A percentile compares a stretch with the other conserved stretches of the same genome.
Evolutionary conservation across 1,140 invertebrate species (phyloP).

Genomic region (Meloidogyne floridensis): DNA sequence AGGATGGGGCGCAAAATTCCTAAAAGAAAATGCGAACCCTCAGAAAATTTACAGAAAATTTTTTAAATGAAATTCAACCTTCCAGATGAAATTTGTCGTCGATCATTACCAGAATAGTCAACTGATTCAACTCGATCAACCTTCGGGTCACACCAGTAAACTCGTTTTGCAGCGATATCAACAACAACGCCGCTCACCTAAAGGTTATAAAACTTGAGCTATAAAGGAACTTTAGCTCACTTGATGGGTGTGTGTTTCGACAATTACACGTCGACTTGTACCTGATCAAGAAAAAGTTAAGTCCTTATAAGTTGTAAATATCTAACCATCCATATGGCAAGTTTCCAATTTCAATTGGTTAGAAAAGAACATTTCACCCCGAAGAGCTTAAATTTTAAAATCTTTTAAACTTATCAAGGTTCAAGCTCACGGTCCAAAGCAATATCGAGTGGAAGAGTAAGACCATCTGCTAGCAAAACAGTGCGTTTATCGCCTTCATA

Average conservation of each 20-base stretch:
- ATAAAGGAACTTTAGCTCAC: background rate
- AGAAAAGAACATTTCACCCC: constrained; percentile 66
- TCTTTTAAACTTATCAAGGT: constrained; percentile 29
- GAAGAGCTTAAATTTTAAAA: constrained; percentile 34
- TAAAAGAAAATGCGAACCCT: background rate
- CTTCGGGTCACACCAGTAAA: constrained; percentile 74
- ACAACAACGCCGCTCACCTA: constrained; percentile 57
- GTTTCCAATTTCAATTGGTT: constrained; percentile 64
- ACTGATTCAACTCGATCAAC: constrained; percentile 71
- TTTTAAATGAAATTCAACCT: constrained; percentile 41
- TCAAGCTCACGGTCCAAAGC: constrained; percentile 84
- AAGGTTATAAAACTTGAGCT: background rate
- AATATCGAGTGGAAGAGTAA: constrained; percentile 85
- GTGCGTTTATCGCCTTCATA: constrained; percentile 80
- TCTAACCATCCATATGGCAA: constrained; percentile 20
- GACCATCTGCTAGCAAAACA: constrained; percentile 84
- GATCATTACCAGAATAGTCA: constrained; percentile 69
- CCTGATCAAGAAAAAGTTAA: constrained; percentile 40
- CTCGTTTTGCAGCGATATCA: constrained; percentile 61
- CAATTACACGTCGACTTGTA: constrained; percentile 51
- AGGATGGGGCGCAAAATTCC: constrained; percentile 58
- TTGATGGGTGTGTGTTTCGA: constrained; percentile 65
- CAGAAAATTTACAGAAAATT: constrained; percentile 1
- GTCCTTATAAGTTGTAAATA: background rate
- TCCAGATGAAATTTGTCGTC: constrained; percentile 61